These are phyloP conservation scores for Puffinus mauretanicus DNA, from an alignment of 2,113 vertebrate genomes.

Conservation along the genomic window DNA sequence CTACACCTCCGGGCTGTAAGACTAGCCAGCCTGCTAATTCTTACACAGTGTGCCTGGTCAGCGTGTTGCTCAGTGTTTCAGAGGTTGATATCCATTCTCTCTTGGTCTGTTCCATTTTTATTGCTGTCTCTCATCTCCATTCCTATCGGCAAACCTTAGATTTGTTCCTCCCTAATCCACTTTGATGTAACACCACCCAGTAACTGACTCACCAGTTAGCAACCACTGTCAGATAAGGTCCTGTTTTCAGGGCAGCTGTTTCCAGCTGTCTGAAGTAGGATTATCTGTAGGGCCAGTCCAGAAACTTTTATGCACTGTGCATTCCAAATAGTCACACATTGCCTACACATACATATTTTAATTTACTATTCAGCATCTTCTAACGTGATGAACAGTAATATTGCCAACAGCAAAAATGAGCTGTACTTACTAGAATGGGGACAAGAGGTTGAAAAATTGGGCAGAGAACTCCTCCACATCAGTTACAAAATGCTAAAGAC, in stretches of 20 bases:
- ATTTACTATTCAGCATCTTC: background rate
- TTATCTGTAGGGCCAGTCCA: background rate
- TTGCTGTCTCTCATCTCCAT: background rate
- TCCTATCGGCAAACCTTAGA: background rate
- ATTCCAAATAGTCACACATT: accelerated
- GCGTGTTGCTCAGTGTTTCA: background rate
- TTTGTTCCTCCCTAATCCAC: background rate
- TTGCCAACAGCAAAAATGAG: background rate
- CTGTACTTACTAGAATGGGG: background rate
- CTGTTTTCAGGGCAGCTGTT: background rate
- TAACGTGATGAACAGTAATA: background rate
- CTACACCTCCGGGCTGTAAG: background rate
- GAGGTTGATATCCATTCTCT: background rate
- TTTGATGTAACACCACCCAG: background rate
- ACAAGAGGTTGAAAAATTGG: background rate
- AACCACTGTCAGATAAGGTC: background rate
- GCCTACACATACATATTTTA: background rate
- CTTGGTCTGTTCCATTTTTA: background rate
- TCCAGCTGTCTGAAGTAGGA: background rate
- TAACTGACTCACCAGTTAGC: background rate
- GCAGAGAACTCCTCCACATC: background rate
- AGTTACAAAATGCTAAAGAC: background rate
- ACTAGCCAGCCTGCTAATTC: background rate
- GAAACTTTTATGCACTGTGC: background rate
- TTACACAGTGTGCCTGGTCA: background rate